Conservation (phyloP, 2,113 vertebrate species). For the Nasalis larvatus region DNA sequence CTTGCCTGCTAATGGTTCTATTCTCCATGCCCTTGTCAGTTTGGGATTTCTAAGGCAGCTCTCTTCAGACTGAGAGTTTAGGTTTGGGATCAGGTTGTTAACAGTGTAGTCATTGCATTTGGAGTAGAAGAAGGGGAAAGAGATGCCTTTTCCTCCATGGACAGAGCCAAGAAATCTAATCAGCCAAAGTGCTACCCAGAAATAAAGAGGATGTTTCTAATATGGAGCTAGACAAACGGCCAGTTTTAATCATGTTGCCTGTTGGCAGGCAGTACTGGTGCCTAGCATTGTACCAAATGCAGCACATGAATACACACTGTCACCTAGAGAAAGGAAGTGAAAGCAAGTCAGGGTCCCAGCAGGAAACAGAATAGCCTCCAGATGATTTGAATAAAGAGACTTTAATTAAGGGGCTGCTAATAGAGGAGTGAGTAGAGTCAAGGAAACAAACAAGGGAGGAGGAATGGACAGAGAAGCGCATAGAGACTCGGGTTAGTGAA, state of each 20-base stretch:
- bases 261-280: background rate
- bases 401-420: background rate
- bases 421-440: background rate
- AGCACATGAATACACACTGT: background rate
- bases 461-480: background rate
- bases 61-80: constrained; percentile 25
- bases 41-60: constrained; percentile 3
- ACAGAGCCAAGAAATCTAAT: background rate
- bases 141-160: background rate
- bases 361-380: background rate
- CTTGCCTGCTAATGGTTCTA: background rate
- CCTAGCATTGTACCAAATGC: background rate
- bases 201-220: constrained; percentile 8
- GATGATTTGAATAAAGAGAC: background rate
- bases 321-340: background rate
- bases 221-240: background rate
- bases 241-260: background rate
- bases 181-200: background rate
- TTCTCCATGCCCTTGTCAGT: background rate
- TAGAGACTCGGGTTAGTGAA: background rate
- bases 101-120: background rate
- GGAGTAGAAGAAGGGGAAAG: background rate
- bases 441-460: background rate
- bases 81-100: background rate
- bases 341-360: background rate